phyloP scores from a whole-genome alignment of 2,113 vertebrate species.

The Xyliphius kryptos region DNA sequence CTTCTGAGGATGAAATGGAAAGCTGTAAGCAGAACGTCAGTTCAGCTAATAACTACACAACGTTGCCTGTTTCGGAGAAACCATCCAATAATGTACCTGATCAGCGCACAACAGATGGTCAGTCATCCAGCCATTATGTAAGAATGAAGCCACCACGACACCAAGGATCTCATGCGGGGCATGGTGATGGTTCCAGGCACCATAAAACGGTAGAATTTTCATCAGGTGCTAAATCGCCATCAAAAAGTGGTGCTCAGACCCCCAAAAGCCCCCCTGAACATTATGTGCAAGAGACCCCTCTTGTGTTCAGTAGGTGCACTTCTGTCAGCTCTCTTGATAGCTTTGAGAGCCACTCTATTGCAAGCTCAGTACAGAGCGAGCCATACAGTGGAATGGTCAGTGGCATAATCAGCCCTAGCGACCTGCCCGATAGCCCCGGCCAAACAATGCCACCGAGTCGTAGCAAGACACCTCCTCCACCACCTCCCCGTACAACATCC shows the following conservation, averaged over 20 bases:
- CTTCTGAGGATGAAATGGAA: constrained; percentile 84
- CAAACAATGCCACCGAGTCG: constrained; percentile 97
- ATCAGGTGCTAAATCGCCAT: constrained; percentile 84
- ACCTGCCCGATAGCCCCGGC: constrained; percentile 94
- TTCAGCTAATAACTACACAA: constrained; percentile 65
- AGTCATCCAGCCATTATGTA: constrained; percentile 62
- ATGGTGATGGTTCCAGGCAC: constrained; percentile 72
- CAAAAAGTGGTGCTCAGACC: constrained; percentile 86
- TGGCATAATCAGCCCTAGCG: constrained; percentile 93
- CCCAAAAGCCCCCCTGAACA: constrained; percentile 95
- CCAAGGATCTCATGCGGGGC: constrained; percentile 63
- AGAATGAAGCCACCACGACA: constrained; percentile 71
- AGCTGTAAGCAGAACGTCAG: constrained; percentile 61
- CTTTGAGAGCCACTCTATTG: constrained; percentile 93
- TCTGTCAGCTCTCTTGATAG: constrained; percentile 95
- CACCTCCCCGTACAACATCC: constrained; percentile 64
- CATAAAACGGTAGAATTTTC: constrained; percentile 84
- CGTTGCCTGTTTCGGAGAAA: constrained; percentile 79
- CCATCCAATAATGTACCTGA: constrained; percentile 61
- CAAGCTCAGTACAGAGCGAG: constrained; percentile 92
- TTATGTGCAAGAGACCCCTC: constrained; percentile 88
- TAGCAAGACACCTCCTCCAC: constrained; percentile 87
- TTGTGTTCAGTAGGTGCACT: constrained; percentile 97
- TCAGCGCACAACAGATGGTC: constrained; percentile 59
- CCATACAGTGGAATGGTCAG: constrained; percentile 91